phyloP scores from a whole-genome alignment of 1,140 invertebrate genomes.

The Gryllus bimaculatus region DNA sequence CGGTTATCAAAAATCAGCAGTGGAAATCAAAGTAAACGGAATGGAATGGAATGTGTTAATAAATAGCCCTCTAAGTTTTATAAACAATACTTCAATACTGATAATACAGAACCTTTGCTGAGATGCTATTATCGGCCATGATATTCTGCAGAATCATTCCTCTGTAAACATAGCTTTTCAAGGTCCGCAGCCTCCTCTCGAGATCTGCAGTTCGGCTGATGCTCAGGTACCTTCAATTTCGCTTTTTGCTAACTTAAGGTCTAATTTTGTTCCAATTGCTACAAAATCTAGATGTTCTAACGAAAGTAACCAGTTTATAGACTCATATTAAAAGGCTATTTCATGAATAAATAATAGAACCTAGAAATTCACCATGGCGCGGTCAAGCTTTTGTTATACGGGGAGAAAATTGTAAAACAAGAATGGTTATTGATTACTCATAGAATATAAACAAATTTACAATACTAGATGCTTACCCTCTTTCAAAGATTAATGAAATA shows the following conservation, averaged over 20 bases:
- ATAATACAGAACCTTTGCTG: too few relatives aligned
- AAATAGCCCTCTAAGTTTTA: too few relatives aligned
- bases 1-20: too few relatives aligned
- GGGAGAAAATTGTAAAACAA: slow-evolving; percentile 13
- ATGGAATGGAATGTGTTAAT: too few relatives aligned
- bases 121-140: too few relatives aligned
- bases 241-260: neutral
- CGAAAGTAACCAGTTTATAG: slow-evolving; percentile 15
- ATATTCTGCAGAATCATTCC: too few relatives aligned
- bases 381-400: slow-evolving; percentile 16
- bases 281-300: neutral
- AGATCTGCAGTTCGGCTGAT: too few relatives aligned
- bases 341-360: slow-evolving; percentile 14
- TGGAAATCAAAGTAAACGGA: too few relatives aligned
- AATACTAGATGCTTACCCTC: neutral
- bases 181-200: too few relatives aligned
- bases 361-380: slow-evolving; percentile 15
- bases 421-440: slow-evolving; percentile 18
- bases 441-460: neutral
- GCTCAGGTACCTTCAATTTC: neutral
- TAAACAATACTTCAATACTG: too few relatives aligned
- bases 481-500: too few relatives aligned
- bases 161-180: too few relatives aligned
- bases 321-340: slow-evolving; percentile 12
- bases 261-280: neutral